phyloP scores from a whole-genome alignment of 1,140 invertebrate species.

The Bombus polaris region DNA sequence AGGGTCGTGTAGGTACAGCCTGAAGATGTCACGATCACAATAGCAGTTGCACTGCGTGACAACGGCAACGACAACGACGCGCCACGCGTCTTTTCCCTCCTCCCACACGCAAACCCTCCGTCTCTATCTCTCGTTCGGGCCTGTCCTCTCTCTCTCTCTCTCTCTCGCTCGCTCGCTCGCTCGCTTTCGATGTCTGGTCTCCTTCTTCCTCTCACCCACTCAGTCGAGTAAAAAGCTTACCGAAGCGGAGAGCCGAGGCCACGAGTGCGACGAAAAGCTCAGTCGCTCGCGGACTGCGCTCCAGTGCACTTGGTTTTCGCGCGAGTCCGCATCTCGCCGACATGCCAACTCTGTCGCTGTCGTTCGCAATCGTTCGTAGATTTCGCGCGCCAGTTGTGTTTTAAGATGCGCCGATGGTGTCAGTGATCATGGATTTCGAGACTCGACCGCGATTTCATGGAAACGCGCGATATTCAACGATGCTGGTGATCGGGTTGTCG shows the following conservation, averaged over 20 bases:
- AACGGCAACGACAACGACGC: conserved; percentile 9
- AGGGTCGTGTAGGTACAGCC: conserved; percentile 54
- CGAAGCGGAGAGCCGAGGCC: conserved; percentile 37
- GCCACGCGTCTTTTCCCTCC: conserved; percentile 71
- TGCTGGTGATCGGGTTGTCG: conserved; percentile 44
- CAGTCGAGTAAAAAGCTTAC: conserved; percentile 67
- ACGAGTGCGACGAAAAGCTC: conserved; percentile 65
- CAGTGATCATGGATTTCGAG: conserved; percentile 19
- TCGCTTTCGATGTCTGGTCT: not conserved
- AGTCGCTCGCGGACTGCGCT: conserved; percentile 67
- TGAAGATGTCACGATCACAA: conserved; percentile 73
- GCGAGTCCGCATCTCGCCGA: conserved; percentile 41
- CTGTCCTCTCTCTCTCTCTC: not conserved
- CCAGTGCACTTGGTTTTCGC: conserved; percentile 47
- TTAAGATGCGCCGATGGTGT: conserved; percentile 29
- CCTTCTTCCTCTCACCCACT: conserved; percentile 56
- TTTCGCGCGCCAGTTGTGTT: not conserved
- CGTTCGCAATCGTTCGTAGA: not conserved
- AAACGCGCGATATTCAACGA: conserved; percentile 8
- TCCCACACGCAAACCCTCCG: conserved; percentile 59
- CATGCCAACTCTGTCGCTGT: conserved; percentile 47
- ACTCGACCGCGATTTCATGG: not conserved
- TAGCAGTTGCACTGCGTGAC: conserved; percentile 72
- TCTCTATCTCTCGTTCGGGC: conserved; percentile 29
- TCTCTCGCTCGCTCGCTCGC: conserved; percentile 7